These are phyloP conservation scores for Chionis minor DNA, from an alignment of 2,113 vertebrate genomes.

Conservation along the genomic window DNA sequence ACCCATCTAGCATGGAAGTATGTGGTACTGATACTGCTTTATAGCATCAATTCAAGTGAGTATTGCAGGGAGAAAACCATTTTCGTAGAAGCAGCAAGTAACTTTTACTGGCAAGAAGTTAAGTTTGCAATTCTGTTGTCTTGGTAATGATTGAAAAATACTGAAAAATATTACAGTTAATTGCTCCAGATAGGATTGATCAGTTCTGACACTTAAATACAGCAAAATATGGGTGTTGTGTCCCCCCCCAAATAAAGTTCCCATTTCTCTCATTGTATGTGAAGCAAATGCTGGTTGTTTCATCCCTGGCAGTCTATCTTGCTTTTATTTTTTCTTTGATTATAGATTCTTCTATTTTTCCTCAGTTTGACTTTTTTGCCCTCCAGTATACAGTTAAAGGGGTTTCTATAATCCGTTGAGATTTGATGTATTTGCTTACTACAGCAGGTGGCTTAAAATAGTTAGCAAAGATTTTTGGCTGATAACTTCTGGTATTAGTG, in stretches of 20 bases:
- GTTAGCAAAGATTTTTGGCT: background rate
- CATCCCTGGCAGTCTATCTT: background rate
- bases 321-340: background rate
- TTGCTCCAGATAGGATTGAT: background rate
- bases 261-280: background rate
- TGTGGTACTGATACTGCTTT: background rate
- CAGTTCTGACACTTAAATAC: background rate
- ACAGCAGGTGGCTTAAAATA: background rate
- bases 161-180: background rate
- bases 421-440: background rate
- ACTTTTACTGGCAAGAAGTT: background rate
- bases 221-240: background rate
- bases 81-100: background rate
- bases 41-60: conserved; percentile 14
- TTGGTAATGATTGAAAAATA: background rate
- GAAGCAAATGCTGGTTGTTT: background rate
- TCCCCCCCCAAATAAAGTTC: background rate
- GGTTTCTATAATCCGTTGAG: background rate
- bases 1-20: background rate
- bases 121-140: background rate
- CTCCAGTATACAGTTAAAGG: background rate
- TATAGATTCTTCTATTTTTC: background rate
- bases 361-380: background rate
- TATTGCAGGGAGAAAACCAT: background rate
- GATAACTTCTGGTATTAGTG: background rate